These are phyloP conservation scores for Hyposoter dolosus DNA, from an alignment of 2,888 invertebrate genomes.

Conservation along the genomic window DNA sequence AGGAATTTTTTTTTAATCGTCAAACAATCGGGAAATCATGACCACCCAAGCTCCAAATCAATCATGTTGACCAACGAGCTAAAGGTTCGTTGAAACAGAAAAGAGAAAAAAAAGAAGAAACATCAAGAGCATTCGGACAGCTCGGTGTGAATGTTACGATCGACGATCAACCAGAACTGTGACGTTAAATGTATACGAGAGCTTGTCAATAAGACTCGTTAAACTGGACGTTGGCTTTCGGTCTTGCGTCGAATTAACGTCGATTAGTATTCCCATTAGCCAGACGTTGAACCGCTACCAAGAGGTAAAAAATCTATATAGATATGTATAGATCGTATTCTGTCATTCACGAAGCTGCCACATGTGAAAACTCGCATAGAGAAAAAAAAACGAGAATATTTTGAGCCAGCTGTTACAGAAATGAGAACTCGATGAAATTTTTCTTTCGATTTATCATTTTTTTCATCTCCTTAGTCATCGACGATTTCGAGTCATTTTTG, in stretches of 20 bases:
- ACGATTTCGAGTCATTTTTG: neutral
- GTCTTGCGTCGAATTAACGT: constrained; percentile 82
- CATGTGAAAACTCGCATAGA: constrained; percentile 9
- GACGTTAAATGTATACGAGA: constrained; percentile 35
- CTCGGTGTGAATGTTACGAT: constrained; percentile 35
- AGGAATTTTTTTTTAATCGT: neutral
- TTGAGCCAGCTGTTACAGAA: constrained; percentile 9
- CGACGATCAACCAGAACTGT: constrained; percentile 40
- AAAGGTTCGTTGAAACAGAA: neutral
- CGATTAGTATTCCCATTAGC: constrained; percentile 83
- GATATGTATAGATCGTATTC: neutral
- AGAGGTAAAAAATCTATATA: constrained; percentile 51
- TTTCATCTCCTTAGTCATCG: neutral
- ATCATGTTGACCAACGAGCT: constrained; percentile 11
- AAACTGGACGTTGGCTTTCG: constrained; percentile 73
- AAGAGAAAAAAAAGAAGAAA: neutral
- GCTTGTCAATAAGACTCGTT: constrained; percentile 77
- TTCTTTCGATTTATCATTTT: neutral
- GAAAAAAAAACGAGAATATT: constrained; percentile 12
- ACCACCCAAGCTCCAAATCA: constrained; percentile 17
- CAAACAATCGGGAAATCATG: neutral
- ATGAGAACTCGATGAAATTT: neutral
- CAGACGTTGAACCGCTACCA: constrained; percentile 81
- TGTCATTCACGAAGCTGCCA: neutral
- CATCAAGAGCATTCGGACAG: constrained; percentile 1